Evolutionary conservation across 64 coral and sea anemone genomes (phyloP), one percentile per base, ranked within the genome.

Genomic region (Montipora efflorescens): DNA sequence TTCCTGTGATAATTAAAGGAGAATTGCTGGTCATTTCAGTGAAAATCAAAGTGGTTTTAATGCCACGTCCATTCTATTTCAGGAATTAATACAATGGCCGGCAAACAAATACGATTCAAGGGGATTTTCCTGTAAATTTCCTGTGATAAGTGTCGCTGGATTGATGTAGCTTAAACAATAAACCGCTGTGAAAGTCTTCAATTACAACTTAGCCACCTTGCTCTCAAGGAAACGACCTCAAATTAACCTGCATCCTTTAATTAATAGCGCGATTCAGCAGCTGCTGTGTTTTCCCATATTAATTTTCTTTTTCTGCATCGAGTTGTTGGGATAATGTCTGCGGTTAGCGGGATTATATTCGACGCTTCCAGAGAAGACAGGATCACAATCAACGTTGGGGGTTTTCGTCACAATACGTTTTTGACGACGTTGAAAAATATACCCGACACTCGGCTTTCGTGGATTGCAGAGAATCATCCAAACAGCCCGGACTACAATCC

Each of bases 391-490:
- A 98, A 98, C 59, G 87, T 98, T 58, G 90, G 96, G 46, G 96
- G 96, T 2, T 98, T 95, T 83, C 90, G 96, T 0, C 87, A 98
- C 58, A 95, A 90, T 48, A 98, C 96, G 0, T 98, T 94, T 75
- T 58, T 98, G 1, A 90, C 86, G 3, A 98, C 96, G 1, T 68
- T 98, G 5, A 93, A 93, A 77, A 94, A 92, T 19, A 80, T 98
- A 3, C 96, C 96, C 1, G 96, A 98, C 47, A 98, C 96, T 5
- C 77, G 96, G 3, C 94, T 98, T 12, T 98, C 96, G 3, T 98
- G 96, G 96, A 50, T 98, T 16, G 96, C 96, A 2, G 96, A 98
- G 25, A 98, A 98, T 77, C 96, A 98, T 16, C 93, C 96, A 0
- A 98, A 98, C 25, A 93, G 91, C 25, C 85, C 94, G 22, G 96